phyloP scores from a whole-genome alignment of 2,113 vertebrate genomes.

The Ciconia boyciana region DNA sequence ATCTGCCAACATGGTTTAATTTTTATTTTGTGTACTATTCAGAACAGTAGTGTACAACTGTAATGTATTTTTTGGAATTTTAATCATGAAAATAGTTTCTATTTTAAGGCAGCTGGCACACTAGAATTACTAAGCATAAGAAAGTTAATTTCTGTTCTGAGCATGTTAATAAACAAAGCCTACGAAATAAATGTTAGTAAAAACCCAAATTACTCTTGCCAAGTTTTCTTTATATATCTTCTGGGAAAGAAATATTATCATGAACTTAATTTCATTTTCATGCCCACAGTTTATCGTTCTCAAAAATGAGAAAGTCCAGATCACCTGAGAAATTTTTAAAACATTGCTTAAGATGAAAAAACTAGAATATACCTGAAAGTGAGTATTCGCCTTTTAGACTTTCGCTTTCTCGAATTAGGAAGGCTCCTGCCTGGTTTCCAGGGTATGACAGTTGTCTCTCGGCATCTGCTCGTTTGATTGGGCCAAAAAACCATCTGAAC shows the following conservation, averaged over 20 bases:
- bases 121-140: neutral
- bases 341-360: neutral
- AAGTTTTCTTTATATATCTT: neutral
- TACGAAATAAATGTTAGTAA: neutral
- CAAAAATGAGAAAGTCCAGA: neutral
- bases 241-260: neutral
- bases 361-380: slow-evolving; percentile 83
- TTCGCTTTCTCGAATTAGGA: slow-evolving; percentile 90
- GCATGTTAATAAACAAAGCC: neutral
- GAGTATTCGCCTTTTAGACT: slow-evolving; percentile 84
- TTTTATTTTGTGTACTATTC: neutral
- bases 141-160: neutral
- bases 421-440: slow-evolving; percentile 81
- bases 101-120: neutral
- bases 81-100: neutral
- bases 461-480: slow-evolving; percentile 85
- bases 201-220: neutral
- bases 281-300: neutral
- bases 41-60: neutral
- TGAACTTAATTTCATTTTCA: neutral
- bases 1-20: neutral
- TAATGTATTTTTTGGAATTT: neutral
- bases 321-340: neutral
- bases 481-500: slow-evolving; percentile 91
- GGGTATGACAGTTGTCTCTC: slow-evolving; percentile 81